Evolutionary conservation across 1,140 invertebrate species (phyloP).

Genomic region (Hydropsyche tenuis): DNA sequence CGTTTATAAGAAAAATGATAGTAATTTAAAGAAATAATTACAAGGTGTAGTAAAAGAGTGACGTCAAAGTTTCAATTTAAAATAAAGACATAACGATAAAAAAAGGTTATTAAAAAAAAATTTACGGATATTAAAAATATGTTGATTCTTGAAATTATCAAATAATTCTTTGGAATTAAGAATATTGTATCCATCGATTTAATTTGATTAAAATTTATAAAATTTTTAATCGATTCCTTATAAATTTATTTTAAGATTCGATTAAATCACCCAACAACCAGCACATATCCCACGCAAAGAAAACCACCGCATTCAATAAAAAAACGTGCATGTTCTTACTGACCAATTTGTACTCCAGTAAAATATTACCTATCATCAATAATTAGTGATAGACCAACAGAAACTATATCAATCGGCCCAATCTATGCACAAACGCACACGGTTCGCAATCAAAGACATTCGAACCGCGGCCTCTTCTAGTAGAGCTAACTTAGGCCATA

Average conservation of each 20-base stretch:
- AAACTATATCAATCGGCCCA: constrained; percentile 29
- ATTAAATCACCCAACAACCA: too few relatives aligned
- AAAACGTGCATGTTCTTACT: not conserved
- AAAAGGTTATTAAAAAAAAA: not conserved
- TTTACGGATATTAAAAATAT: not conserved
- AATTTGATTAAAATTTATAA: not conserved
- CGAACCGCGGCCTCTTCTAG: constrained; percentile 27
- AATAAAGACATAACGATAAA: not conserved
- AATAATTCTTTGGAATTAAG: not conserved
- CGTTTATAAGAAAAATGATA: not conserved
- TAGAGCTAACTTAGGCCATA: not conserved
- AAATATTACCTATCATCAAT: not conserved
- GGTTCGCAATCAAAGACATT: constrained; percentile 28
- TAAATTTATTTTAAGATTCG: not conserved
- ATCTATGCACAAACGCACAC: not conserved
- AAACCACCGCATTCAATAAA: not conserved
- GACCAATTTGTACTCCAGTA: not conserved
- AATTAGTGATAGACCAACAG: constrained; percentile 2
- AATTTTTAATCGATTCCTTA: not conserved
- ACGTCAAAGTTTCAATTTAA: not conserved
- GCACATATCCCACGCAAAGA: too few relatives aligned
- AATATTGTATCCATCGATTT: too few relatives aligned
- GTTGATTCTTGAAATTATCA: too few relatives aligned
- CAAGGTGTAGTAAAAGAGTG: not conserved
- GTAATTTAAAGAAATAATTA: not conserved